A percentile compares a stretch with the other conserved stretches of the same genome.
phyloP scores from a whole-genome alignment of 2,113 vertebrate genomes.

The Setophaga petechia region DNA sequence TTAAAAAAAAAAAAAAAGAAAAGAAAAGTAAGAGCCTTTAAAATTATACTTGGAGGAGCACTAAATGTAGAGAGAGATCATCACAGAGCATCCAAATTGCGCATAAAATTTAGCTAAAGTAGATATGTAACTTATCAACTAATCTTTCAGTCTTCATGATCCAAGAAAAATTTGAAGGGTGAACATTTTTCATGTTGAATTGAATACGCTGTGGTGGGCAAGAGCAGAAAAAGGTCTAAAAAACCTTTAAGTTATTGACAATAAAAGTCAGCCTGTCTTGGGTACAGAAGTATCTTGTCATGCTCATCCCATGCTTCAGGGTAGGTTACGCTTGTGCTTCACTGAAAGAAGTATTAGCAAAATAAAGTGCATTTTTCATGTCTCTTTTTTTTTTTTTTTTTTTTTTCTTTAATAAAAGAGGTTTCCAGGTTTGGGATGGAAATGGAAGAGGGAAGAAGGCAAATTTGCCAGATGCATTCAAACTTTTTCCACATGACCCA shows the following conservation, averaged over 20 bases:
- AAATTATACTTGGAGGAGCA: neutral
- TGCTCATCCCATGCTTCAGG: fast-evolving
- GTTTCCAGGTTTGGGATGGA: neutral
- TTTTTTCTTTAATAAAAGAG: neutral
- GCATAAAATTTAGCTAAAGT: neutral
- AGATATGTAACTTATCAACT: neutral
- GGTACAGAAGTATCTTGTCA: fast-evolving
- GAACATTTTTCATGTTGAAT: neutral
- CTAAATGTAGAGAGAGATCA: neutral
- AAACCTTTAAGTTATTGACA: neutral
- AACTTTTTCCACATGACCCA: neutral
- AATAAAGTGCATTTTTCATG: neutral
- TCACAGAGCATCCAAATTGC: neutral
- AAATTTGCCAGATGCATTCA: neutral
- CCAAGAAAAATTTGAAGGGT: neutral
- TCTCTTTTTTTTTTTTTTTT: neutral
- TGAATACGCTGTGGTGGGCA: neutral
- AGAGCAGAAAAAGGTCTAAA: neutral
- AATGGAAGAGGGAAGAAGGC: neutral
- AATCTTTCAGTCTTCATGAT: neutral
- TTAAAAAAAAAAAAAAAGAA: neutral
- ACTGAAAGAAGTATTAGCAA: neutral
- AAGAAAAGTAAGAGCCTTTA: neutral
- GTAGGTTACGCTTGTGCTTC: neutral
- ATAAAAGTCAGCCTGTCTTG: neutral